phyloP scores from a whole-genome alignment of 2,888 invertebrate species.

The Molorchus minor region DNA sequence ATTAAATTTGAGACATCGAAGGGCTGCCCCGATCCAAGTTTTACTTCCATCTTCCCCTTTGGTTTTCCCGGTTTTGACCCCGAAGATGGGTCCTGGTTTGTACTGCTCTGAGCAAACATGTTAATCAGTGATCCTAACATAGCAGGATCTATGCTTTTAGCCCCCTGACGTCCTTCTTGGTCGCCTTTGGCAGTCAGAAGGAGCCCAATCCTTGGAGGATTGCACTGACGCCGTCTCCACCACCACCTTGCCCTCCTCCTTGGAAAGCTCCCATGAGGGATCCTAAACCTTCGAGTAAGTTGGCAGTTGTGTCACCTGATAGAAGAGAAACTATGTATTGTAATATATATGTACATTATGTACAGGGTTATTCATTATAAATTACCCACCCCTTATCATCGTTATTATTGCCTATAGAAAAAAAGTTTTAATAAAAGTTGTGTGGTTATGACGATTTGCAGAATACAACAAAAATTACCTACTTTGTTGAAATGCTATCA shows the following conservation, averaged over 20 bases:
- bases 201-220: slow-evolving; percentile 38
- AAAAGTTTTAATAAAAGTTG: too few relatives aligned
- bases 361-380: too few relatives aligned
- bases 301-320: slow-evolving; percentile 31
- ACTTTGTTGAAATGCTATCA: too few relatives aligned
- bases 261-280: slow-evolving; percentile 37
- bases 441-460: too few relatives aligned
- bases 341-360: too few relatives aligned
- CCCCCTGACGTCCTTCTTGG: slow-evolving; percentile 51
- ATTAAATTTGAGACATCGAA: slow-evolving; percentile 36
- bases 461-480: too few relatives aligned
- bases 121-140: slow-evolving; percentile 69
- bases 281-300: slow-evolving; percentile 37
- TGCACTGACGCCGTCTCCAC: slow-evolving; percentile 24
- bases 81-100: slow-evolving; percentile 18
- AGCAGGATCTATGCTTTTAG: slow-evolving; percentile 68
- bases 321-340: background rate
- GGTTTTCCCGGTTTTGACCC: slow-evolving; percentile 7
- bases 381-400: too few relatives aligned
- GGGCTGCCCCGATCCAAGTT: background rate
- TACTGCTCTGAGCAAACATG: slow-evolving; percentile 60
- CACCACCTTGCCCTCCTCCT: slow-evolving; percentile 10
- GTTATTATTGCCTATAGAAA: too few relatives aligned
- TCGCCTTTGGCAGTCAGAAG: slow-evolving; percentile 24
- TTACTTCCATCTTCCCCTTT: background rate